A percentile compares a stretch with the other conserved stretches of the same genome.
Conservation (phyloP, 2,888 invertebrate genomes). For the Macroteleia sp. region DNA sequence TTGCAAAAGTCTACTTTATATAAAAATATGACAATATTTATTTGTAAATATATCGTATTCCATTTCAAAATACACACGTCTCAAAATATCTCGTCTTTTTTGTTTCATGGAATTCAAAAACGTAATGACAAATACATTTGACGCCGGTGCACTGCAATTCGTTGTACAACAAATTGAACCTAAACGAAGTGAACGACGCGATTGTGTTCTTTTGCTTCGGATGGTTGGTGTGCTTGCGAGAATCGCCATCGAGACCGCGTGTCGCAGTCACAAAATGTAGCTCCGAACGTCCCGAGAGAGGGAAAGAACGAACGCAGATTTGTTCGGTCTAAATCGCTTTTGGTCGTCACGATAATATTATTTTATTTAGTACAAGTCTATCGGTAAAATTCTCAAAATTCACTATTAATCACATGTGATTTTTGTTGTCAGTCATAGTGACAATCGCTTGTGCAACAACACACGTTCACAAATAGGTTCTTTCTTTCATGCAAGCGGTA, state of each 20-base stretch:
- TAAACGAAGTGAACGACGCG: conserved; percentile 1
- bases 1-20: conserved; percentile 35
- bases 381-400: conserved; percentile 82
- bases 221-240: neutral
- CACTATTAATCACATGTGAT: conserved; percentile 82
- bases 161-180: conserved; percentile 44
- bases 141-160: conserved; percentile 30
- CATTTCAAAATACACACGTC: conserved; percentile 21
- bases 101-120: neutral
- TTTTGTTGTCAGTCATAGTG: conserved; percentile 78
- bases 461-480: conserved; percentile 73
- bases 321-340: conserved; percentile 64
- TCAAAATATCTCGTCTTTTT: conserved; percentile 26
- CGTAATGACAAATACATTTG: conserved; percentile 27
- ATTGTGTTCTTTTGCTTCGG: neutral
- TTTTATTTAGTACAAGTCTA: conserved; percentile 76
- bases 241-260: conserved; percentile 16
- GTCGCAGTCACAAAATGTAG: conserved; percentile 32
- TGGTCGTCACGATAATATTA: conserved; percentile 82
- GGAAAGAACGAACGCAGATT: conserved; percentile 60
- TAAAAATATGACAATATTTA: conserved; percentile 47
- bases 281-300: conserved; percentile 61
- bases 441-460: conserved; percentile 78
- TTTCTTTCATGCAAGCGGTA: conserved; percentile 14
- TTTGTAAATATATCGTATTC: conserved; percentile 26